Evolutionary conservation across 2,113 vertebrate genomes (phyloP).

Genomic region (Eulemur macaco): DNA sequence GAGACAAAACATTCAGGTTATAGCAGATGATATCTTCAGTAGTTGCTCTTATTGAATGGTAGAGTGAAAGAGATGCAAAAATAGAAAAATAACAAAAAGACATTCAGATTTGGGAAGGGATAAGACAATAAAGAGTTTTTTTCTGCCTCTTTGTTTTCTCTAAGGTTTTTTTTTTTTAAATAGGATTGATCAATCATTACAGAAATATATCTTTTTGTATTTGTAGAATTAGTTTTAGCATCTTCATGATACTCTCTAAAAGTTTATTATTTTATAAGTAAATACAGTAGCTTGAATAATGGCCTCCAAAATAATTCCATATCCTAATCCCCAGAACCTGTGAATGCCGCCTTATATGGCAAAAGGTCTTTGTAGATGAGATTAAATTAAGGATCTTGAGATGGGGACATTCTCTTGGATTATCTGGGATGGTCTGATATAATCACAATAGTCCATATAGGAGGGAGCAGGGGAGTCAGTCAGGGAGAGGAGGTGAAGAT

Average conservation of each 20-base stretch:
- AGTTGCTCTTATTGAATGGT: not conserved
- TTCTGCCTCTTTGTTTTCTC: not conserved
- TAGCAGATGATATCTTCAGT: not conserved
- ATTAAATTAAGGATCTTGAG: too few relatives aligned
- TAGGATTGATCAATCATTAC: not conserved
- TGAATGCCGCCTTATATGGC: too few relatives aligned
- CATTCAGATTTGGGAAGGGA: not conserved
- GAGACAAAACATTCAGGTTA: not conserved
- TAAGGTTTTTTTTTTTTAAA: not conserved
- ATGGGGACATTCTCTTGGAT: not conserved
- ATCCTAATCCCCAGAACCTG: not conserved
- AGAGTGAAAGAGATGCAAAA: not conserved
- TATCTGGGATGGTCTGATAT: not conserved
- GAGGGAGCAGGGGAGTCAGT: not conserved
- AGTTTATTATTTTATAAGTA: conserved; percentile 6
- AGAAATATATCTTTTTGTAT: not conserved
- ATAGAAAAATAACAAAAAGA: not conserved
- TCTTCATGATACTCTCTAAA: not conserved
- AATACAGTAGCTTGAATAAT: not conserved
- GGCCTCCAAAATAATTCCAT: not conserved
- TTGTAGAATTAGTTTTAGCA: not conserved
- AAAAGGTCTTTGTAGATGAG: too few relatives aligned
- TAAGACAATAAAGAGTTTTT: conserved; percentile 24
- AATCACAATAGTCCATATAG: not conserved
- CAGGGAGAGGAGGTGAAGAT: not conserved